Base-by-base conservation (phyloP, 2,888 invertebrate genomes). In the Osmoderma eremita region DNA sequence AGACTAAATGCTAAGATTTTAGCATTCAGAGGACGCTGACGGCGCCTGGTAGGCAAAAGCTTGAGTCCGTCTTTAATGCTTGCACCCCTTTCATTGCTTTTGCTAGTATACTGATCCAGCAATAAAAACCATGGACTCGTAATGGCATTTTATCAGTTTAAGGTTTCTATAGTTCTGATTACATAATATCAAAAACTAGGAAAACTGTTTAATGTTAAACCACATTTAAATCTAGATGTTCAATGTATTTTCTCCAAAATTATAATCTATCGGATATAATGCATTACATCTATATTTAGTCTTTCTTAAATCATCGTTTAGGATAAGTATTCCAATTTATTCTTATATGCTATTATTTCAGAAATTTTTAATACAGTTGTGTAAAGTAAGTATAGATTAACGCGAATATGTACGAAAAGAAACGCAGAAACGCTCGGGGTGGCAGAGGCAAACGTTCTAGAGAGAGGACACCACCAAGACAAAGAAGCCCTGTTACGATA, bases 391-490 rank as follows among this genome's bases (percentile, higher is more conserved):
- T 61, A 48, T 61, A 61, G 17, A 61, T 61, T 24, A 17, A 15
- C 24, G 58, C 45, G 58, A 61, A 45, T 45, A 61, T 61, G 58
- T 61, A 61, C n/a, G 58, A 61, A 24, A 45, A 45, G 45, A 61
- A 61, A 45, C 58, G 58, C n/a, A 30, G 30, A 45, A 45, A 36
- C 10, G 24, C 3, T 45, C 45, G 58, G 30, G 58, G 58, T 61
- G 39, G n/a, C 2, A 61, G 45, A 48, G 30, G 17, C 5, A 61
- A 30, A 61, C 58, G 45, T 30, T 61, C 58, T 45, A 45, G 58
- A 36, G 45, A 45, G 17, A 42, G 45, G 30, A 45, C 58, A 15
- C 58, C 58, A 36, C 58, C 58, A 1, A 45, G 58, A 18, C 58
- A 61, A 13, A 41, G 58, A n/a, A 61, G 58, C 6, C 58, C 58